Evolutionary conservation across 2,113 vertebrate genomes (phyloP).

Genomic region (Epinephelus lanceolatus): DNA sequence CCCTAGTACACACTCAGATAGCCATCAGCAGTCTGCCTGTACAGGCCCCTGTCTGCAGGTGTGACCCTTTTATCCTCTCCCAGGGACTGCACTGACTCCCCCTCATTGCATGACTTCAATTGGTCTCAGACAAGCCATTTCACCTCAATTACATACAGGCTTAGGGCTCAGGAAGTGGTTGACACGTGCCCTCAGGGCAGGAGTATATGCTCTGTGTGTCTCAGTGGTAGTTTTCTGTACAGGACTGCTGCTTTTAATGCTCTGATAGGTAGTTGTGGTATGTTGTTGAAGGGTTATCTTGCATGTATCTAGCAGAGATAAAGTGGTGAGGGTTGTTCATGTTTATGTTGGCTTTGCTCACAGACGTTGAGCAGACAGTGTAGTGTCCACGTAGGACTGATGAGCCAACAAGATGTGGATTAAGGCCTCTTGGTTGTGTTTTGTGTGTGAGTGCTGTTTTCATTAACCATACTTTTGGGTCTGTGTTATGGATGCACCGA

Average conservation of each 20-base stretch:
- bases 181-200: slow-evolving; percentile 40
- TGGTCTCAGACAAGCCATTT: slow-evolving; percentile 55
- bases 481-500: not conserved
- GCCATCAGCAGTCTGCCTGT: slow-evolving; percentile 52
- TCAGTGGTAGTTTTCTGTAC: slow-evolving; percentile 34
- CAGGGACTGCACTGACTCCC: slow-evolving; percentile 32
- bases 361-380: slow-evolving; percentile 2
- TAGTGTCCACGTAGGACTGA: not conserved
- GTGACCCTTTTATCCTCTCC: slow-evolving; percentile 55
- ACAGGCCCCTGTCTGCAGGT: slow-evolving; percentile 51
- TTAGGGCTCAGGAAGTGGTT: slow-evolving; percentile 63
- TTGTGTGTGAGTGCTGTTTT: not conserved
- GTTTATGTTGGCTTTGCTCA: not conserved
- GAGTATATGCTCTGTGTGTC: slow-evolving; percentile 38
- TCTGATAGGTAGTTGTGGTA: slow-evolving; percentile 8
- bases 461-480: not conserved
- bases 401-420: slow-evolving; percentile 2
- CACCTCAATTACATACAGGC: slow-evolving; percentile 61
- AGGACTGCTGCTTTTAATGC: not conserved
- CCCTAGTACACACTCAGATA: slow-evolving; percentile 34
- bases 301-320: slow-evolving; percentile 3
- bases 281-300: slow-evolving; percentile 1
- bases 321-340: slow-evolving; percentile 10
- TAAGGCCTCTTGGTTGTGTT: not conserved
- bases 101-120: slow-evolving; percentile 48